Evolutionary conservation across 2,888 invertebrate species (phyloP), one percentile per base, ranked within the genome.

Genomic region (Tryphoninae sp.): DNA sequence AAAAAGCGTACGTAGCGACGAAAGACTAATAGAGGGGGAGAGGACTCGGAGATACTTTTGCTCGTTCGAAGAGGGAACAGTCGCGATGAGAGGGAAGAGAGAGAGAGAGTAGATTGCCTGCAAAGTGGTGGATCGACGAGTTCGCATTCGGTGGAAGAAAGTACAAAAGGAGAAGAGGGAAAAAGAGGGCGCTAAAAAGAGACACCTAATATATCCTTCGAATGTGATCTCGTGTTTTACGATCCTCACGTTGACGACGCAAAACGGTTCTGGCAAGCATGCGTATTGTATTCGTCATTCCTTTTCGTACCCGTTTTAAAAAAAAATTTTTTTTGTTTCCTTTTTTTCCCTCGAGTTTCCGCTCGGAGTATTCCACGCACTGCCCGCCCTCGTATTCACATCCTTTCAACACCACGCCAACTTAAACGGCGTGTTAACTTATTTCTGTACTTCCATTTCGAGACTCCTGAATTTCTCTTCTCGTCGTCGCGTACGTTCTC

Each of bases 371-470:
- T 53, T 26, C 51, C 13, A 13, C 59, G 59, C 59, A 59, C 45
- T 16, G 8, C 42, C 49, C 59, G 1, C 19, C 62, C 65, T 64
- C 55, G 49, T 67, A 42, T 61, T 68, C 19, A 7, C 58, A 49
- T 71, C 65, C 78, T 78, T 78, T 78, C 71, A 78, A 64, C 78
- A 58, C 71, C 45, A 64, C 13, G 55, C 45, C 33, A 45, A 71
- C 71, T 71, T 58, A 58, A 69, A 64, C 53, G 58, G 71, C 58
- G 64, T 49, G 78, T 64, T 59, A 78, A 78, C 78, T 78, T 78
- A 78, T 78, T 78, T 78, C 64, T 51, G 71, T 78, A 72, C 64
- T 65, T 71, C 49, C 62, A 69, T 40, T 45, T 45, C 40, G 9
- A 19, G 42, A 22, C 7, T 19, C 62, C 26, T 59, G 9, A 11